Evolutionary conservation across 2,888 invertebrate genomes (phyloP).

Genomic region (Periphyllus acericola): DNA sequence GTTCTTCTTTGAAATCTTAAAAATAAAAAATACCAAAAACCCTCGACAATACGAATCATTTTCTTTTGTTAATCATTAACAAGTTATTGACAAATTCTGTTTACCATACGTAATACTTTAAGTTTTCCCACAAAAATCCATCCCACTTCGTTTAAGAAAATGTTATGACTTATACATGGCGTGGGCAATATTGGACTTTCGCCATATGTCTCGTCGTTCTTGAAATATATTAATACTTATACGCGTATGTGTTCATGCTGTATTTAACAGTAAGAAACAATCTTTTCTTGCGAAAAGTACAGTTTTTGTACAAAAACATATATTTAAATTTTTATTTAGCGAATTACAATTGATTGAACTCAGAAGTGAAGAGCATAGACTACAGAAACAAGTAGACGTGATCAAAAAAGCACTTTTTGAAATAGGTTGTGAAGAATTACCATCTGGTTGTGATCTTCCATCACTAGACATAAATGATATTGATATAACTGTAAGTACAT

Average conservation of each 20-base stretch:
- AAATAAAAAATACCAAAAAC: neutral
- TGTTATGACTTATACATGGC: slow-evolving; percentile 13
- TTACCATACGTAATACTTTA: neutral
- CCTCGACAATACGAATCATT: neutral
- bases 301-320: slow-evolving; percentile 8
- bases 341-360: slow-evolving; percentile 78
- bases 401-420: slow-evolving; percentile 86
- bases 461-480: slow-evolving; percentile 70
- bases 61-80: neutral
- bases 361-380: slow-evolving; percentile 84
- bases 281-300: slow-evolving; percentile 1
- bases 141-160: slow-evolving; percentile 14
- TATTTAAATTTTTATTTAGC: slow-evolving; percentile 63
- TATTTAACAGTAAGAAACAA: slow-evolving; percentile 12
- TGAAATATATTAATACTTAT: slow-evolving; percentile 58
- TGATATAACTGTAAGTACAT: slow-evolving; percentile 47
- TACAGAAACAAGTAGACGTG: slow-evolving; percentile 83
- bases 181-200: slow-evolving; percentile 50
- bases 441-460: slow-evolving; percentile 79
- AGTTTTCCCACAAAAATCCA: slow-evolving; percentile 13
- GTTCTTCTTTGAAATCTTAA: neutral
- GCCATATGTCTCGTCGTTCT: slow-evolving; percentile 50
- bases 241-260: neutral
- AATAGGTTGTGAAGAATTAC: slow-evolving; percentile 87
- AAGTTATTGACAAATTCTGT: neutral